Percentiles rank a stretch among this genome's conserved stretches.
These are phyloP conservation scores for Premnoplex brunnescens DNA, from an alignment of 2,797 vertebrate species.

Conservation along the genomic window DNA sequence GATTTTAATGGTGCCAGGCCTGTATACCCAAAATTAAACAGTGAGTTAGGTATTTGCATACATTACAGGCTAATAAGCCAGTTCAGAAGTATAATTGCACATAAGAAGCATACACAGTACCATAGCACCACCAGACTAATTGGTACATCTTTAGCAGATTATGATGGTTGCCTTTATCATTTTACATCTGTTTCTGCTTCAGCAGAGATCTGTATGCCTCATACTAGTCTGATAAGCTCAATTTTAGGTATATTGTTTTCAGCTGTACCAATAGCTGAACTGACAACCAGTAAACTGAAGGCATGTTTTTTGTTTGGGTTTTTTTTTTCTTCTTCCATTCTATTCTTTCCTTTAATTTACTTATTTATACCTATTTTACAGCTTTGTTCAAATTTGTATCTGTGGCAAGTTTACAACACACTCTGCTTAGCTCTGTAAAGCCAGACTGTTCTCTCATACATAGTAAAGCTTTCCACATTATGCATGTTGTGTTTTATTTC, in stretches of 20 bases:
- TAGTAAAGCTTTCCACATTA: slow-evolving; percentile 68
- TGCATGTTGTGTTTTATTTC: slow-evolving; percentile 72
- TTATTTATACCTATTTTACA: slow-evolving; percentile 67
- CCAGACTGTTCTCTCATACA: slow-evolving; percentile 62
- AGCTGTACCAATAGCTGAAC: slow-evolving; percentile 41
- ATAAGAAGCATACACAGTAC: not conserved
- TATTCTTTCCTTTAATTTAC: slow-evolving; percentile 27
- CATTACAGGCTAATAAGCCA: not conserved
- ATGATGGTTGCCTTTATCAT: slow-evolving; percentile 18
- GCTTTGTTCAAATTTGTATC: slow-evolving; percentile 75
- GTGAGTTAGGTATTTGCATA: slow-evolving; percentile 9
- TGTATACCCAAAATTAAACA: slow-evolving; percentile 7
- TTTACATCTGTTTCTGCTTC: slow-evolving; percentile 42
- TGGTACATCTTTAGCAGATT: not conserved
- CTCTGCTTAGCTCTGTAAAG: slow-evolving; percentile 69
- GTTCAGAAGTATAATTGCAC: not conserved
- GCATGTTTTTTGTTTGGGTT: not conserved
- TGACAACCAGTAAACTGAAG: not conserved
- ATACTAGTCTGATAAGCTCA: not conserved
- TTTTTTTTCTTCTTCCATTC: not conserved
- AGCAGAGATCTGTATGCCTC: not conserved
- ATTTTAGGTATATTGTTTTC: slow-evolving; percentile 26
- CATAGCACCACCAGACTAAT: not conserved
- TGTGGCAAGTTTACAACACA: slow-evolving; percentile 66
- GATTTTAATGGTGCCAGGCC: slow-evolving; percentile 1